Percentiles rank a stretch among this genome's conserved stretches.
These are phyloP conservation scores for Prochilodus magdalenae DNA, from an alignment of 2,113 vertebrate species.

Conservation along the genomic window DNA sequence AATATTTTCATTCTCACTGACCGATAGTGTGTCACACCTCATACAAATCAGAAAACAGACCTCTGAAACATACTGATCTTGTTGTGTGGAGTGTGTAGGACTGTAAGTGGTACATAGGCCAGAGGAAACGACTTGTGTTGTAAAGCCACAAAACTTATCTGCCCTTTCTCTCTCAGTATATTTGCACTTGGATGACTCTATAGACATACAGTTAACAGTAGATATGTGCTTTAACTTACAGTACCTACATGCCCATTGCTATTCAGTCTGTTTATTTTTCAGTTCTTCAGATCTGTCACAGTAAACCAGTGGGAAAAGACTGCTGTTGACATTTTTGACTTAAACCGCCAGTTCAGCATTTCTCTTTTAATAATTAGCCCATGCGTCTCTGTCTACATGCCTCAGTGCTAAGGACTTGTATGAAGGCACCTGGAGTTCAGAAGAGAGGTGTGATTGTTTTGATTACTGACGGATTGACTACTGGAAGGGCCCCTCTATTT, in stretches of 20 bases:
- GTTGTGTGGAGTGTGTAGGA: slow-evolving; percentile 37
- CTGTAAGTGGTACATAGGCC: slow-evolving; percentile 25
- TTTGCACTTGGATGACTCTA: slow-evolving; percentile 53
- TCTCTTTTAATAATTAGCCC: background rate
- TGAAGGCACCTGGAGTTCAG: slow-evolving; percentile 42
- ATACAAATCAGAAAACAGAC: background rate
- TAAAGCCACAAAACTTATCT: slow-evolving; percentile 43
- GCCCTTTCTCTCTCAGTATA: slow-evolving; percentile 55
- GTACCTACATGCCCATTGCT: slow-evolving; percentile 28
- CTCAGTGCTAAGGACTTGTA: slow-evolving; percentile 44
- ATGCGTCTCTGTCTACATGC: background rate
- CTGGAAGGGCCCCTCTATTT: background rate
- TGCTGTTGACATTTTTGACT: slow-evolving; percentile 9
- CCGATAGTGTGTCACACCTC: background rate
- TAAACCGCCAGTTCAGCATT: slow-evolving; percentile 13
- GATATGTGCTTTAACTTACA: slow-evolving; percentile 36
- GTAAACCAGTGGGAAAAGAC: slow-evolving; percentile 11
- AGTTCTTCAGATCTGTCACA: background rate
- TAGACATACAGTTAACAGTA: slow-evolving; percentile 35
- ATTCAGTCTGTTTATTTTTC: background rate
- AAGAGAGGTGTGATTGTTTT: background rate
- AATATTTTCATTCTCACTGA: background rate
- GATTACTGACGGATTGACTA: background rate
- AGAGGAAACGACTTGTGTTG: slow-evolving; percentile 23
- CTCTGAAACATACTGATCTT: slow-evolving; percentile 3